Conservation (phyloP, 2,888 invertebrate species). For the Fragum whitleyi region DNA sequence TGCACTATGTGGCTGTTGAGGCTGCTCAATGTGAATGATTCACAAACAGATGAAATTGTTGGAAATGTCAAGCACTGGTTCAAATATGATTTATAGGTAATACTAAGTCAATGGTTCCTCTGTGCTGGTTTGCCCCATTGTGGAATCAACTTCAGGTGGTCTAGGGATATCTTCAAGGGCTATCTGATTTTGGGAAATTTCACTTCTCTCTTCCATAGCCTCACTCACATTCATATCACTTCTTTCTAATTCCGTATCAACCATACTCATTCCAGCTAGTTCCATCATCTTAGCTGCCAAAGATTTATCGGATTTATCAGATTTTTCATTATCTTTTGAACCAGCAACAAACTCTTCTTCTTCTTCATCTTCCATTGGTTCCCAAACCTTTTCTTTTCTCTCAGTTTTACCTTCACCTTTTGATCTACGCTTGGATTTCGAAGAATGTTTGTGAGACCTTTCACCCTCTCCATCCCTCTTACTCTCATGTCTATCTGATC, state of each 20-base stretch:
- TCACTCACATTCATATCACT: slow-evolving; percentile 31
- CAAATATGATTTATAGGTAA: no score
- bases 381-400: slow-evolving; percentile 62
- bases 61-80: no score
- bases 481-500: slow-evolving; percentile 37
- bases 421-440: slow-evolving; percentile 47
- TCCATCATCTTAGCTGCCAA: slow-evolving; percentile 55
- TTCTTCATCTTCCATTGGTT: slow-evolving; percentile 67
- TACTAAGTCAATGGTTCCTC: not conserved
- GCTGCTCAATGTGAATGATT: no score
- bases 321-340: slow-evolving; percentile 42
- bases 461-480: slow-evolving; percentile 55
- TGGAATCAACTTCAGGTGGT: slow-evolving; percentile 23
- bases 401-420: slow-evolving; percentile 59
- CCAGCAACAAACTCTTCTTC: slow-evolving; percentile 66
- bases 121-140: not conserved
- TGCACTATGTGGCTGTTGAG: no score
- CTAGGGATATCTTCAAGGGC: slow-evolving; percentile 29
- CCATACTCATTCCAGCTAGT: slow-evolving; percentile 55
- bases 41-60: no score
- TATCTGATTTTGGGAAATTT: slow-evolving; percentile 17
- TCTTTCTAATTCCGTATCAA: slow-evolving; percentile 36
- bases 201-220: not conserved
- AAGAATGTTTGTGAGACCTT: slow-evolving; percentile 37
- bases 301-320: slow-evolving; percentile 21